These are phyloP conservation scores for Cherax quadricarinatus DNA, from an alignment of 1,140 invertebrate genomes.

Conservation along the genomic window DNA sequence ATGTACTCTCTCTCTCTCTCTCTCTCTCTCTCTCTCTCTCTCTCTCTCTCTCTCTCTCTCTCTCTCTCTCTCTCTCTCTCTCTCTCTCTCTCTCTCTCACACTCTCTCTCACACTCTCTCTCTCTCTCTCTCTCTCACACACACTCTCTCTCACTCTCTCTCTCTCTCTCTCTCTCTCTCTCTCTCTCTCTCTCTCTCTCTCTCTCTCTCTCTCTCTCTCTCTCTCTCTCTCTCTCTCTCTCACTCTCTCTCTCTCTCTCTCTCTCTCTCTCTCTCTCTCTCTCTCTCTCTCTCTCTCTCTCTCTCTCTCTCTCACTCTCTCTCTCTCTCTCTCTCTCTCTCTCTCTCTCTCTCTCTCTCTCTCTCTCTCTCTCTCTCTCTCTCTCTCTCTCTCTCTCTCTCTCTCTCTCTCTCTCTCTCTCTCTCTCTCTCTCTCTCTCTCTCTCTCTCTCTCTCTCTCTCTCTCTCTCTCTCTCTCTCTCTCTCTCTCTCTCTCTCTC, in stretches of 20 bases:
- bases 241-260: neutral
- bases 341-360: neutral
- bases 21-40: no score
- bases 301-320: neutral
- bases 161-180: neutral
- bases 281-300: neutral
- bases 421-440: neutral
- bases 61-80: neutral
- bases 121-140: neutral
- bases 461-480: neutral
- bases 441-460: neutral
- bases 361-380: neutral
- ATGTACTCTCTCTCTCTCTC: no score
- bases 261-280: neutral
- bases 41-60: neutral
- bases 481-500: neutral
- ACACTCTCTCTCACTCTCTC: neutral
- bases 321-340: neutral
- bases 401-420: neutral
- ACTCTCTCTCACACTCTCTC: neutral
- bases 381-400: neutral
- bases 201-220: neutral
- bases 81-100: neutral
- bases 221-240: neutral
- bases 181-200: neutral